Conservation (phyloP, 2,797 vertebrate species). For the Squalus acanthias region DNA sequence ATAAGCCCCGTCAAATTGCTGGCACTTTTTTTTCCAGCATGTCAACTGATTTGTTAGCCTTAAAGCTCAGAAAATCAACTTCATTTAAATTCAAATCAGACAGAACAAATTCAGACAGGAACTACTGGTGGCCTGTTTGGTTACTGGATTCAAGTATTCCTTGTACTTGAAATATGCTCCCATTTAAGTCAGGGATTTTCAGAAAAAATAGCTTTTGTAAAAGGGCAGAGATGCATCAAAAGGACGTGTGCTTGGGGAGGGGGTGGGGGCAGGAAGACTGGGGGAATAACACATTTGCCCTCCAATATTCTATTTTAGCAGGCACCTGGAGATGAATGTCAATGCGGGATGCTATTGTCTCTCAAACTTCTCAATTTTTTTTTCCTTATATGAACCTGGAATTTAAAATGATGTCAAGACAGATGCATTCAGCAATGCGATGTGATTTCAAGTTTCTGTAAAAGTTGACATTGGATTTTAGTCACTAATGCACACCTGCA, state of each 20-base stretch:
- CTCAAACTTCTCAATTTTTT: neutral
- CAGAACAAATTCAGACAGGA: neutral
- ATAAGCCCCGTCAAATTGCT: neutral
- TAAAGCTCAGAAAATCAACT: neutral
- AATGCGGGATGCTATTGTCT: neutral
- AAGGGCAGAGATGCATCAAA: neutral
- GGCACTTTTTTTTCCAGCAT: neutral
- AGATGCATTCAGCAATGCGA: neutral
- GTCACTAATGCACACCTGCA: neutral
- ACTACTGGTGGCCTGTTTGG: neutral
- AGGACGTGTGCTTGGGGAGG: neutral
- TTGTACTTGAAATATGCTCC: neutral
- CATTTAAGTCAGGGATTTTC: neutral
- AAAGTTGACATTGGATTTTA: neutral
- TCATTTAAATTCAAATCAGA: no score
- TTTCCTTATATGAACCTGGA: neutral
- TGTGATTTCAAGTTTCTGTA: neutral
- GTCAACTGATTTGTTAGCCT: conserved; percentile 8
- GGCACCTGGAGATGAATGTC: neutral
- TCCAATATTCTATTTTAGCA: neutral
- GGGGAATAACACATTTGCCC: no score
- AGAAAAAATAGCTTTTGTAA: neutral
- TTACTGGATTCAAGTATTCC: neutral
- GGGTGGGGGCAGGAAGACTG: no score
- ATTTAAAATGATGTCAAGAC: neutral